These are phyloP conservation scores for Gerris buenoi DNA, from an alignment of 1,140 invertebrate species.

Conservation along the genomic window DNA sequence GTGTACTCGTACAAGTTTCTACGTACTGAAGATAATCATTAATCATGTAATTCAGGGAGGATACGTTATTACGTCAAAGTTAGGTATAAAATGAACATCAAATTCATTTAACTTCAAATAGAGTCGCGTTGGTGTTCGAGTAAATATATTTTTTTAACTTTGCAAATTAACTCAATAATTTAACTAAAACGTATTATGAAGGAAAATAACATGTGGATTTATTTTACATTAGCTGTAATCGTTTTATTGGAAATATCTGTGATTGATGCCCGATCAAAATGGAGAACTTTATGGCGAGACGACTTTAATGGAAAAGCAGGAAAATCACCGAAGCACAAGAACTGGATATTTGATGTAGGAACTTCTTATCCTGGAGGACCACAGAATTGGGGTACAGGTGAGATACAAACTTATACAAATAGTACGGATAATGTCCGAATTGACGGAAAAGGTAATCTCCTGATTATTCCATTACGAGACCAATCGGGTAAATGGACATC, in stretches of 20 bases:
- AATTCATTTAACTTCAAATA: too few species aligned
- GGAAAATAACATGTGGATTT: background rate
- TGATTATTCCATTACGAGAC: background rate
- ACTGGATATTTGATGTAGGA: background rate
- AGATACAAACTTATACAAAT: background rate
- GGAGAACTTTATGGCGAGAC: background rate
- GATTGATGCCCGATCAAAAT: background rate
- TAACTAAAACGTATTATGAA: background rate
- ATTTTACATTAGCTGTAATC: background rate
- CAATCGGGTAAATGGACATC: background rate
- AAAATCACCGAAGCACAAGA: background rate
- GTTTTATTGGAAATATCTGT: background rate
- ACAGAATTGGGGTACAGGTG: background rate
- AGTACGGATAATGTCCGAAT: background rate
- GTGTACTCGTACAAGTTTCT: too few species aligned
- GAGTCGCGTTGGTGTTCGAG: too few species aligned
- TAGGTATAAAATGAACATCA: too few species aligned
- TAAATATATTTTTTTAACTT: too few species aligned
- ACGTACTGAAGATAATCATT: too few species aligned
- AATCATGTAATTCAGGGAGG: too few species aligned
- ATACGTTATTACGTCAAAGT: too few species aligned
- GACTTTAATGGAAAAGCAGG: background rate
- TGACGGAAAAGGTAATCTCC: background rate
- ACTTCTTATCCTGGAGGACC: background rate
- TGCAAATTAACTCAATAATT: too few species aligned